Base-by-base conservation (phyloP, 2,797 vertebrate species). In the Rhincodon typus region DNA sequence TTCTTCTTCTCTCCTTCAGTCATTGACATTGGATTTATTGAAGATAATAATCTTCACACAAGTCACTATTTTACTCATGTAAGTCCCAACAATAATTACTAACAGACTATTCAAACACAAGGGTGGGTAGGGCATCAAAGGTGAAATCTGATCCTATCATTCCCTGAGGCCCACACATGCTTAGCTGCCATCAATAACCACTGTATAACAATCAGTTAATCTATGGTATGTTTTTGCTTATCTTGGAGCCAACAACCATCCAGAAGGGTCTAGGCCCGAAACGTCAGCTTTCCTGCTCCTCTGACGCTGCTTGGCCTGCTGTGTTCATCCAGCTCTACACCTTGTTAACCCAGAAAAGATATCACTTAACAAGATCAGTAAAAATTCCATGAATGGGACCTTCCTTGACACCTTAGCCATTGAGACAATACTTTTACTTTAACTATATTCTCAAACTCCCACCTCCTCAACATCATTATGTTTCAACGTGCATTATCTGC, bases 321-420 rank as follows among this genome's bases (percentile, higher is more conserved):
- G 46, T 50, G 46, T 50, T 50, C 46, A 50, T 50, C 46, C 46
- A 50, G 46, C 46, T 50, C 46, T 50, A 50, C 46, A 50, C 46
- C 46, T 50, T 50, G 46, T 50, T 50, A 50, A 50, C 46, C 46
- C 46, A 62, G 57, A 62, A 34, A 74, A 74, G 5, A 10, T 30
- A 34, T 74, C 8, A 12, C 27, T 30, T 21, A 19, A 4, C 38
- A 23, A 84, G 42, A 84, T 46, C 38, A 84, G 38, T 42, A 21
- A 38, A 42, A 57, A 53, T 50, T 95, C 12, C 42, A 34, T 50
- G 53, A 95, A 62, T 74, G 30, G 57, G 72, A 42, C 46, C 34
- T 72, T 95, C 69, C 74, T 70, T 42, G 27, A 46, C 27, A 46
- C 8, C 38, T 46, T 6, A 96, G 98, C 97, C 97, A 96, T 96